Conservation (phyloP, 1,140 invertebrate species). For the Chrysopa pallens region DNA sequence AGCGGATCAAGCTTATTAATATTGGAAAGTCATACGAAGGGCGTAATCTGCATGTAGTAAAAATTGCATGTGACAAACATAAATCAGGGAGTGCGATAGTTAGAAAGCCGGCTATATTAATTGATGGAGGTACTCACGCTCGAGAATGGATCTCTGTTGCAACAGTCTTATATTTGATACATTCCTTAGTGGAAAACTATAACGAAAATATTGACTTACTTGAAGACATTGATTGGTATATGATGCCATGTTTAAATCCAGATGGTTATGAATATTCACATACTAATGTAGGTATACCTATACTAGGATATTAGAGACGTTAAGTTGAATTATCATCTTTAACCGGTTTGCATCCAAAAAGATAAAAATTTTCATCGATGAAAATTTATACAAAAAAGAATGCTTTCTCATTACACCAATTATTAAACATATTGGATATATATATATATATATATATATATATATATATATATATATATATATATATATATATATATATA, state of each 20-base stretch:
- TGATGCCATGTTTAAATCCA: constrained; percentile 50
- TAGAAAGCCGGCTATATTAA: constrained; percentile 36
- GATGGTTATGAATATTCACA: constrained; percentile 53
- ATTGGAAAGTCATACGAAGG: constrained; percentile 39
- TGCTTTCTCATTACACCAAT: no score
- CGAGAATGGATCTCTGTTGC: constrained; percentile 51
- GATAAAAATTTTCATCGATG: constrained; percentile 12
- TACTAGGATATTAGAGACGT: no score
- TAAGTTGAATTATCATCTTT: no score
- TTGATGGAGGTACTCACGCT: constrained; percentile 46
- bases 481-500: no score
- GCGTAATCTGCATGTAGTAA: constrained; percentile 33
- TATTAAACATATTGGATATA: no score
- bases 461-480: no score
- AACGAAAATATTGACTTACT: constrained; percentile 19
- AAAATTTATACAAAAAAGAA: background rate
- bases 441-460: no score
- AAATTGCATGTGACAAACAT: constrained; percentile 30
- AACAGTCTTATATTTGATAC: constrained; percentile 39
- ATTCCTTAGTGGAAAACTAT: constrained; percentile 31
- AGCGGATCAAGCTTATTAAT: constrained; percentile 23
- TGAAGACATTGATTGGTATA: constrained; percentile 39
- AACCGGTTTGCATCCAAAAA: no score
- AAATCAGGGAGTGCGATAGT: constrained; percentile 10
- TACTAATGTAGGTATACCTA: constrained; percentile 33